Evolutionary conservation across 1,140 invertebrate genomes (phyloP), one percentile per base, ranked within the genome.

Genomic region (Trinorchestia longiramus): DNA sequence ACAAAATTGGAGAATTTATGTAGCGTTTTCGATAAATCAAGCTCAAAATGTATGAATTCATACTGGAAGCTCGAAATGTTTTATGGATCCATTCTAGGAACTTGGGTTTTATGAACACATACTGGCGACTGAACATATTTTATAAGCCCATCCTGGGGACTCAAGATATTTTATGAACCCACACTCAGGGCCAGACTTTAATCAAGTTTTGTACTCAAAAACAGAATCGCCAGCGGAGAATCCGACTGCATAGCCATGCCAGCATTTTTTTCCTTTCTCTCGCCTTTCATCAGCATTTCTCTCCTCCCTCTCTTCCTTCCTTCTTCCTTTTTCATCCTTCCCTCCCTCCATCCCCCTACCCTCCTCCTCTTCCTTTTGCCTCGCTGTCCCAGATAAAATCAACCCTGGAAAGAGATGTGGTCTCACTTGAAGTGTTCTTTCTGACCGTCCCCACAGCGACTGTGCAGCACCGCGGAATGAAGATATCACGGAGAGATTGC

Each of bases 331-430:
- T 77, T 36, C 36, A 77, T 77, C 62, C 62, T 77, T 77, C 92
- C 43, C 92, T n/a, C 92, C 40, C 4, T 43, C 36, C 41, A 6
- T 15, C n/a, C 88, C 42, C 4, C 28, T 28, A 42, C 43, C 43
- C 90, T 42, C 41, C 43, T 43, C 36, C 1, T 11, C 43, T 44
- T 11, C 90, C 43, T 11, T 42, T 44, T 43, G 90, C 90, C 90
- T 43, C 43, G 43, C 92, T 94, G 43, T 94, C 92, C 19, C 92
- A 6, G 92, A 94, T 94, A 94, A 94, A 94, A 94, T 94, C 92
- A 45, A 94, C 43, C 92, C 40, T 47, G 92, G 92, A 94, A 94
- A 94, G 92, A 47, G 92, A 94, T 47, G 43, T n/a, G 92, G 92
- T 92, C 92, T 45, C 92, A 94, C 43, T 40, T n/a, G 40, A 36